Evolutionary conservation across 1,140 invertebrate species (phyloP).

Genomic region (Drosophila willistoni): DNA sequence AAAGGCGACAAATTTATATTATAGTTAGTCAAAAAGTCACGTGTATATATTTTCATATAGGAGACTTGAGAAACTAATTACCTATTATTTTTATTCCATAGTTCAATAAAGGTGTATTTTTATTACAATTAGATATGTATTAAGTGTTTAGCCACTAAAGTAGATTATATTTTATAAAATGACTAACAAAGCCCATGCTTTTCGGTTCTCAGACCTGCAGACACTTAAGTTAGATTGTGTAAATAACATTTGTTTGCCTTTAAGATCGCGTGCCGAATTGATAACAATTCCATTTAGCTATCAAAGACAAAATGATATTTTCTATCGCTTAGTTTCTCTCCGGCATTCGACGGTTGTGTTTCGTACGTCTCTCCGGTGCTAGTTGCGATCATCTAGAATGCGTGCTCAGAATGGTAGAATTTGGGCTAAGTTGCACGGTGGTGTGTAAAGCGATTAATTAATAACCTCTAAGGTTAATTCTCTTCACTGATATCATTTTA

Average conservation of each 20-base stretch:
- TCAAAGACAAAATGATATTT: not conserved
- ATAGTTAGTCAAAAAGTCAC: not conserved
- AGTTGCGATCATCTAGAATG: slow-evolving; percentile 35
- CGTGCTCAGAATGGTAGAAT: slow-evolving; percentile 51
- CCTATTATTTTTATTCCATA: too few relatives aligned
- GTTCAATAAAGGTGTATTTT: too few relatives aligned
- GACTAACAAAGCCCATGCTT: too few relatives aligned
- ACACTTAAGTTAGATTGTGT: not conserved
- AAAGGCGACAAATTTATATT: not conserved
- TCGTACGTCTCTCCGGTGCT: not conserved
- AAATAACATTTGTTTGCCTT: not conserved
- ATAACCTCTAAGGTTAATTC: not conserved
- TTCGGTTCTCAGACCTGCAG: not conserved
- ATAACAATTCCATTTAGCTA: slow-evolving; percentile 5
- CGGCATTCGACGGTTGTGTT: slow-evolving; percentile 7
- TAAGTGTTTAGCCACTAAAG: too few relatives aligned
- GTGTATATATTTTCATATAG: not conserved
- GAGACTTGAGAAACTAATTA: too few relatives aligned
- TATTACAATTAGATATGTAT: too few relatives aligned
- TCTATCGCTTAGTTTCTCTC: slow-evolving; percentile 33
- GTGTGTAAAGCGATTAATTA: slow-evolving; percentile 35
- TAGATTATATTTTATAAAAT: too few relatives aligned
- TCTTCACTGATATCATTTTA: not conserved
- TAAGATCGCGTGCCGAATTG: slow-evolving; percentile 14
- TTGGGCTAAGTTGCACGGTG: slow-evolving; percentile 60